These are phyloP conservation scores for Tapera naevia DNA, from an alignment of 2,797 vertebrate species.

Conservation along the genomic window DNA sequence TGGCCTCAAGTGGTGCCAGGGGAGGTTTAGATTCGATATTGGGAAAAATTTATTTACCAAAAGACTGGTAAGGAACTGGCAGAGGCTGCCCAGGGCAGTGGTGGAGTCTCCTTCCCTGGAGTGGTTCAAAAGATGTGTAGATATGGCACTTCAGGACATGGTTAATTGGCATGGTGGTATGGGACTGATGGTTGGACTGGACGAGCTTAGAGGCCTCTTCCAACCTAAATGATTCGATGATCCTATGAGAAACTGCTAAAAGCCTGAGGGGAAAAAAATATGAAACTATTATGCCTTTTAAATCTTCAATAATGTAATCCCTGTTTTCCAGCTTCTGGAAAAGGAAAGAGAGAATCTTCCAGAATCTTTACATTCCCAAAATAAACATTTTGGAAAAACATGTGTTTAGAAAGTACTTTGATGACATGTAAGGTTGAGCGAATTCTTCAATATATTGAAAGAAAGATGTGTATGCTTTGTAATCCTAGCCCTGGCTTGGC, in stretches of 20 bases:
- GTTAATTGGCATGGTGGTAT: too few species aligned
- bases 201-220: too few species aligned
- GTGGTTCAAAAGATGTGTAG: too few species aligned
- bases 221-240: too few species aligned
- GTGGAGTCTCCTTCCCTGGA: too few species aligned
- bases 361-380: not conserved
- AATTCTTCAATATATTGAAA: constrained; percentile 3
- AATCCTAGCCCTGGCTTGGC: constrained; percentile 38
- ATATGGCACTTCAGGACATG: too few species aligned
- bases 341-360: not conserved
- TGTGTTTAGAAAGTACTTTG: constrained; percentile 16
- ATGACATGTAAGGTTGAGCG: not conserved
- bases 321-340: not conserved
- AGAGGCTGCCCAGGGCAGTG: too few species aligned
- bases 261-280: not conserved
- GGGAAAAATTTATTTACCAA: too few species aligned
- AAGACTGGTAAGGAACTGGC: too few species aligned
- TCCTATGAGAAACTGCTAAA: not conserved
- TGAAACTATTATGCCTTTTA: not conserved
- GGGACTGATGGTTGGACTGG: too few species aligned
- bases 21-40: too few species aligned
- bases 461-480: constrained; percentile 19
- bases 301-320: not conserved
- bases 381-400: not conserved
- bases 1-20: too few species aligned